Conservation (phyloP, 2,113 vertebrate species). For the Pavo muticus region DNA sequence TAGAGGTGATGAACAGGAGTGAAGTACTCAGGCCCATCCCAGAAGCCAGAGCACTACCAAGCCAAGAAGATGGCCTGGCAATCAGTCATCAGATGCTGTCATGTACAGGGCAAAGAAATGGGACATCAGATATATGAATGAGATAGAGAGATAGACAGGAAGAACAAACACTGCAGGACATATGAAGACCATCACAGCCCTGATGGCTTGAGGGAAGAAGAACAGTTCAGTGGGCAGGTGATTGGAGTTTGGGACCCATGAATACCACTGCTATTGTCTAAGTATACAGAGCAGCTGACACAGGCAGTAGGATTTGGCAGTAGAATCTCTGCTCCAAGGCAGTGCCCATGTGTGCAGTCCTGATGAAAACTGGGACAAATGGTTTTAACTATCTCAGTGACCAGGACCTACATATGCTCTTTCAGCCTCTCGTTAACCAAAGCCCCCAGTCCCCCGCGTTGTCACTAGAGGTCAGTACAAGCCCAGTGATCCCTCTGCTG, state of each 20-base stretch:
- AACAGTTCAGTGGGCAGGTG: background rate
- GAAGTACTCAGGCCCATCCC: background rate
- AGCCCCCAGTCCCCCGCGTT: constrained; percentile 14
- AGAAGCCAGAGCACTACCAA: background rate
- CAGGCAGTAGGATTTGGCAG: background rate
- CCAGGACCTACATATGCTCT: rapidly evolving
- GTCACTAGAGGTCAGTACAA: constrained; percentile 82
- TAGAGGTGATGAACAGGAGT: background rate
- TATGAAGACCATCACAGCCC: rapidly evolving
- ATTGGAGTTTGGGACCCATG: background rate
- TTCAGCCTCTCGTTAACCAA: background rate
- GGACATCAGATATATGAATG: background rate
- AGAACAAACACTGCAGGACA: background rate
- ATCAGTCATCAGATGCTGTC: background rate
- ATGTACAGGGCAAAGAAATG: background rate
- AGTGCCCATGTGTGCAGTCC: background rate
- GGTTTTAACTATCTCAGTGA: background rate
- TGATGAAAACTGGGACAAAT: background rate
- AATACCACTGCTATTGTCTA: background rate
- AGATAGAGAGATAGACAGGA: background rate
- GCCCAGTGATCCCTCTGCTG: constrained; percentile 18
- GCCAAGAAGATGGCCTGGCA: background rate
- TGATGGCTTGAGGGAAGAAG: background rate
- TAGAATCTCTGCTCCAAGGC: background rate
- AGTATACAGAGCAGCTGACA: background rate